Conservation (phyloP, 2,113 vertebrate species). For the Aphyosemion australe region DNA sequence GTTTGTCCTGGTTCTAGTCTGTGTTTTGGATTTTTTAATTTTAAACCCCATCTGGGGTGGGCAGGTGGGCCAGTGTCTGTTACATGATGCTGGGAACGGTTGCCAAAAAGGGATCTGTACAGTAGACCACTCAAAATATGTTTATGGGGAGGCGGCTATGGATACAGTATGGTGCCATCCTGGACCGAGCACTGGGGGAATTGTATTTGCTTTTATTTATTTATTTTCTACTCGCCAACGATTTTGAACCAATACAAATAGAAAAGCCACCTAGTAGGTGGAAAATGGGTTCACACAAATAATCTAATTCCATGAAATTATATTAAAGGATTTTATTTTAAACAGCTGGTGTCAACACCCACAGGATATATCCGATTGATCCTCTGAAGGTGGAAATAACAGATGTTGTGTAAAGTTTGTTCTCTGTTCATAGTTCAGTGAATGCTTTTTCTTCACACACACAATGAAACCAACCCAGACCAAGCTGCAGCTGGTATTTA, state of each 20-base stretch:
- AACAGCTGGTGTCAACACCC: too few species aligned
- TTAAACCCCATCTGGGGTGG: constrained; percentile 75
- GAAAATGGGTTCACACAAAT: background rate
- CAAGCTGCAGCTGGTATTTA: constrained; percentile 56
- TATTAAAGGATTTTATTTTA: too few species aligned
- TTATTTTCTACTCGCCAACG: constrained; percentile 39
- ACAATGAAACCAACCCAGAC: constrained; percentile 42
- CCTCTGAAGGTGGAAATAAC: background rate
- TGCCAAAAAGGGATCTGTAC: constrained; percentile 74
- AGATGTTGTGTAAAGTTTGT: too few species aligned
- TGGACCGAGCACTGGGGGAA: constrained; percentile 46
- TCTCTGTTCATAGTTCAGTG: too few species aligned
- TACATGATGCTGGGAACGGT: constrained; percentile 59
- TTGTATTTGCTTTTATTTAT: constrained; percentile 48
- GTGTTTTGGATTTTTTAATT: constrained; percentile 73
- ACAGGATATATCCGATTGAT: background rate
- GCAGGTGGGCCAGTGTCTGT: constrained; percentile 75
- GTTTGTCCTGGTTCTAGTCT: constrained; percentile 70
- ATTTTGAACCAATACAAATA: constrained; percentile 37
- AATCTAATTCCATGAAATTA: too few species aligned
- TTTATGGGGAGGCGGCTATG: constrained; percentile 65
- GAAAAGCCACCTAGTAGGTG: constrained; percentile 9
- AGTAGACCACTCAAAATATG: constrained; percentile 72
- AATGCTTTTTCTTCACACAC: constrained; percentile 36
- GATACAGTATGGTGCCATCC: constrained; percentile 70